Percentiles rank a stretch among this genome's conserved stretches.
phyloP scores from a whole-genome alignment of 2,797 vertebrate species.

The Poeciliopsis infans region DNA sequence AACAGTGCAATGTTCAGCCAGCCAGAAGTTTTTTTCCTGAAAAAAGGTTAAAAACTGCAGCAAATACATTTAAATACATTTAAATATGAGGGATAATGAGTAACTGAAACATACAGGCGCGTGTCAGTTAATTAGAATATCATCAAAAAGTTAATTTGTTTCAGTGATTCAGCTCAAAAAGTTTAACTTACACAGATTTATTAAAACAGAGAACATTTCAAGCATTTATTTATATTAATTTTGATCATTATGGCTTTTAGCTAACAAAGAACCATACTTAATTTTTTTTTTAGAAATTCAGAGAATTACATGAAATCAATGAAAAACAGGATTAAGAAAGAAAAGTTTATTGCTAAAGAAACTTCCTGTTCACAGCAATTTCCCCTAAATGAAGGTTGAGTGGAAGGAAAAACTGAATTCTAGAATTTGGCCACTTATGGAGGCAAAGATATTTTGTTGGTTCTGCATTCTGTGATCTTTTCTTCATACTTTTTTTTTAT shows the following conservation, averaged over 20 bases:
- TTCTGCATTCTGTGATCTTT: neutral
- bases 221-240: neutral
- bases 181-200: neutral
- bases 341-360: neutral
- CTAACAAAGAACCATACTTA: neutral
- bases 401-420: neutral
- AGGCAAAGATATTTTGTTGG: neutral
- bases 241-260: neutral
- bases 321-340: neutral
- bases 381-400: neutral
- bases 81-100: conserved; percentile 39
- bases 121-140: neutral
- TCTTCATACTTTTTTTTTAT: neutral
- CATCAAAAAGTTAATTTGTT: neutral
- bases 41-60: conserved; percentile 44
- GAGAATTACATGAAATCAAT: neutral
- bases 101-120: conserved; percentile 41
- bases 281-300: neutral
- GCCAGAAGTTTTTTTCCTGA: conserved; percentile 50
- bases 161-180: neutral
- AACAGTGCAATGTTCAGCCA: conserved; percentile 54
- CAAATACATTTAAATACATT: conserved; percentile 28
- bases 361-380: neutral
- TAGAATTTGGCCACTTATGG: neutral
- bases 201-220: neutral